Base-by-base conservation (phyloP, 2,113 vertebrate species). In the Cebus imitator region DNA sequence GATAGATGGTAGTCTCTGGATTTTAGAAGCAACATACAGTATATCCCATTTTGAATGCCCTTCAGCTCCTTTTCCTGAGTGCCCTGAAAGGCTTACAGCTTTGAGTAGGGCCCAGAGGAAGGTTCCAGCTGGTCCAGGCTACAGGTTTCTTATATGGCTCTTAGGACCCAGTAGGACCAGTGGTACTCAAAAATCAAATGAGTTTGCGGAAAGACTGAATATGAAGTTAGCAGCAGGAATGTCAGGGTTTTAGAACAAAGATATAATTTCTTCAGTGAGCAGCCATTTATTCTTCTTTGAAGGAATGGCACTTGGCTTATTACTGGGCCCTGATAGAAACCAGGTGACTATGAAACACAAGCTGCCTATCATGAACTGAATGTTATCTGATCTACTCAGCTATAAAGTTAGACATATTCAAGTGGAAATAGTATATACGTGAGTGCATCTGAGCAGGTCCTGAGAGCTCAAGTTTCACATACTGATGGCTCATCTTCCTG, bases 371-470 rank as follows among this genome's bases (percentile, higher is more conserved):
- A 43, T 27, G 80, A 85, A 35, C 35, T 79, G 80, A 43, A 7
- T 64, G 91, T 87, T 90, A 96, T 48, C 93, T 40, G 84, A 95
- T 91, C 90, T 76, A 58, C 52, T 64, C 32, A 58, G 75, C 40
- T 83, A 40, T n/a, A 55, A 68, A 84, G 90, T 61, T 70, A 96
- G 89, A 91, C 35, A 18, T 35, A 57, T 45, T 72, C 72, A 61
- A 75, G 78, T 92, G 72, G 96, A 98, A 93, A 96, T n/a, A 72
- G 90, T 66, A 94, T 87, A 58, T 82, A 88, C 23, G 40, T 72
- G 78, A 72, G 87, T 75, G 70, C 76, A 96, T 81, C 83, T 83
- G 79, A 96, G 83, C 48, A 43, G 35, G 55, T 40, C 87, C 48
- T 40, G 11, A 66, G 68, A 78, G 91, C 32, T 97, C 76, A 17